Evolutionary conservation across 2,888 invertebrate species (phyloP), one percentile per base, ranked within the genome.

Genomic region (Drosophila cognata): DNA sequence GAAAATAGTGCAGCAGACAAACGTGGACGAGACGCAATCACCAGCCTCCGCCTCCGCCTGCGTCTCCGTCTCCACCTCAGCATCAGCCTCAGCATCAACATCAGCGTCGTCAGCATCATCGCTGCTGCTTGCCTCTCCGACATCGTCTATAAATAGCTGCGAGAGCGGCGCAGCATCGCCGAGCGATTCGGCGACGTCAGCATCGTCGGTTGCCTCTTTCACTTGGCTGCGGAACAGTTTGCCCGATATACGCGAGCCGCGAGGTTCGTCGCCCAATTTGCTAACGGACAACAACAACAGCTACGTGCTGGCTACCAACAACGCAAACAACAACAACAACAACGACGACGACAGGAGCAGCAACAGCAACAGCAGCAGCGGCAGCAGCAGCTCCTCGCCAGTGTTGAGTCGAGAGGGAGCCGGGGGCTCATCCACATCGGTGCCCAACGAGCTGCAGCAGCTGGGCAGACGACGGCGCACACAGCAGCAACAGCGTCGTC

Each of bases 181-280:
- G 46, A 46, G 46, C 46, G 46, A 46, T 16, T 25, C 46, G 36
- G 81, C 84, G 29, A 33, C 74, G 64, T 67, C 81, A 68, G 76
- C 84, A 41, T 79, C 85, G 57, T 88, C 88, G 31, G 68, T 74
- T 57, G 86, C 79, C 75, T 88, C 92, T 71, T 92, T 92, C 82
- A 92, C 92, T 82, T 92, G 92, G 92, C 87, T 91, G 71, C 84
- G 88, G 66, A 91, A 89, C 86, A 92, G 92, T 92, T 92, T 92
- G 89, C 92, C 92, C 87, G 92, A 92, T 67, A 91, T 92, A 88
- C 91, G 92, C 89, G 91, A 86, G 83, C 89, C 88, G 88, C 88
- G 84, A 83, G 86, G 91, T 90, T 83, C 90, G 77, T 73, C 81
- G 59, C 56, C 71, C 62, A 43, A 57, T 25, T 56, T 56, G 53